Base-by-base conservation (phyloP, 1,140 invertebrate genomes). In the Tetramorium alpestre region DNA sequence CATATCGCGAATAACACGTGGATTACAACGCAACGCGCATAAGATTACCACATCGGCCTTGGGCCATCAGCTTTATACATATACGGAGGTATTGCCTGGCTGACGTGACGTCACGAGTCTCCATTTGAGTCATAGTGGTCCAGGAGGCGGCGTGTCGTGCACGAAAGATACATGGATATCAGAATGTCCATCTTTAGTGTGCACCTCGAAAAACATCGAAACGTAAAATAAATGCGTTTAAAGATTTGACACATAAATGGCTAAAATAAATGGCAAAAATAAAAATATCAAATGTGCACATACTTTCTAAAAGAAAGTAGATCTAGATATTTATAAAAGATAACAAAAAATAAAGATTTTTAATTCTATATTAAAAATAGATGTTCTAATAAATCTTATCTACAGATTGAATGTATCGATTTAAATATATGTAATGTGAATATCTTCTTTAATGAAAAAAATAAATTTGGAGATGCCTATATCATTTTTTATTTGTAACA, bases 31-130 rank as follows among this genome's bases (percentile, higher is more conserved):
- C 89, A 73, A 77, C 76, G 56, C 47, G 76, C 75, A 62, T 67
- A 84, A 82, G 78, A 90, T 93, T 92, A 90, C 92, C 86, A 91
- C 88, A 92, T 89, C 85, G 78, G 76, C 93, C 93, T 93, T 94
- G 93, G 89, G 72, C 87, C 88, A 91, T 91, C 89, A 87, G 80
- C 76, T 89, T 92, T 93, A 92, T 94, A 94, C 93, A 92, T 94
- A 93, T 93, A 94, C 93, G 93, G 92, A 90, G 81, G 87, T 91
- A 92, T 93, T 82, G 88, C 87, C 87, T 76, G 92, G 84, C 72
- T 85, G 28, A 56, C 54, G 25, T 94, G 93, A 94, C 90, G 92
- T 94, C 93, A 94, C 86, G 33, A 41, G 41, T 77, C 87, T 88
- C 73, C 54, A 86, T 41, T 88, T 91, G 89, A 90, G 72, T 91